Percentiles rank a stretch among this genome's conserved stretches.
phyloP scores from a whole-genome alignment of 2,797 vertebrate genomes.

The Oreochromis grahami region DNA sequence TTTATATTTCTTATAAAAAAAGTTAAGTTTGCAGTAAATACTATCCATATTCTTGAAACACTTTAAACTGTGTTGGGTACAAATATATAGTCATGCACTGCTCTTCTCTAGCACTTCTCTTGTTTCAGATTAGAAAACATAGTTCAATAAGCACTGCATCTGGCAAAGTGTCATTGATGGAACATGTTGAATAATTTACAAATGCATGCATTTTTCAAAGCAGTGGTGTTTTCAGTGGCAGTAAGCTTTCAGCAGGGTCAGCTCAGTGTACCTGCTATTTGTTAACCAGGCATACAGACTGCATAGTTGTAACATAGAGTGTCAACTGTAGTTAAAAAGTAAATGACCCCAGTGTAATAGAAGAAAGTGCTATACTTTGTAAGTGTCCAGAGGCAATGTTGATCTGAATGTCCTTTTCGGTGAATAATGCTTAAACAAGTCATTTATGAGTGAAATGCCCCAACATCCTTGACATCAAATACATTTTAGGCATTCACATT shows the following conservation, averaged over 20 bases:
- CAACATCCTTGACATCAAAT: background rate
- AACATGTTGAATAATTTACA: constrained; percentile 36
- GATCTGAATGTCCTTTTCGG: background rate
- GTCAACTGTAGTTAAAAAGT: background rate
- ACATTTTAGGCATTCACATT: background rate
- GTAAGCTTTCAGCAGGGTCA: background rate
- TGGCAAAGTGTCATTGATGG: constrained; percentile 1
- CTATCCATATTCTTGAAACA: background rate
- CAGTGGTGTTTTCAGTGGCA: background rate
- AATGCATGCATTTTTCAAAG: constrained; percentile 27
- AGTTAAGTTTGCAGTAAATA: background rate
- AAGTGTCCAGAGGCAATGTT: background rate
- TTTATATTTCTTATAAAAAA: background rate
- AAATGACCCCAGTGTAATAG: background rate
- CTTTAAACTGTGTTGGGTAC: background rate
- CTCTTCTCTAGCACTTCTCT: background rate
- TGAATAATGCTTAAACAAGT: background rate
- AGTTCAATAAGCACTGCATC: background rate
- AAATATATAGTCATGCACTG: background rate
- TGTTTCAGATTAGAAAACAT: background rate
- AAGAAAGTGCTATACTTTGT: background rate
- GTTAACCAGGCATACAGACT: background rate
- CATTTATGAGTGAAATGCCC: background rate
- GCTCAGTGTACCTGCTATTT: background rate
- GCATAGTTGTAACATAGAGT: background rate